Evolutionary conservation across 2,888 invertebrate genomes (phyloP), one percentile per base, ranked within the genome.

Genomic region (Eupithecia insigniata): DNA sequence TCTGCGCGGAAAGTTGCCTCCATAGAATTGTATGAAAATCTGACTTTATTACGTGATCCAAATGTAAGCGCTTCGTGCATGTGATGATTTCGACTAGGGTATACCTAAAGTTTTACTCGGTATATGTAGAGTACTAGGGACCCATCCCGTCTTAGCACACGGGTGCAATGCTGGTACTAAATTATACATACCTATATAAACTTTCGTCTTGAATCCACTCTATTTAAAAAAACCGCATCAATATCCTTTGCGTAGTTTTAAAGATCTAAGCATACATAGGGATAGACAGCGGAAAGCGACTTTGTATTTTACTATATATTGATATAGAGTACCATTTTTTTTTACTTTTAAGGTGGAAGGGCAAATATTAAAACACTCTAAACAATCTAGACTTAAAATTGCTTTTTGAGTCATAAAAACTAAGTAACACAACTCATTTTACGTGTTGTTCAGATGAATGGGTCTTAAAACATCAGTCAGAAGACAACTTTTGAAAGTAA

Each of bases 1-100:
- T 62, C 58, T 46, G 68, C 58, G 46, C 58, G 60, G 26, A 66
- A 72, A 72, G 60, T 72, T 72, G 51, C 28, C 28, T 51, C 34
- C 51, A 30, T 69, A 65, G 65, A 72, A 51, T 66, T 60, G 51
- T 55, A 66, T 26, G 69, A 61, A 69, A 36, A 69, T 61, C 58
- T 66, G 34, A 32, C 34, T 32, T 32, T 28, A 55, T 66, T 66
- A 66, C 66, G 66, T 51, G 66, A 66, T 55, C 34, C 28, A 66
- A 66, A 66, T 34, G 62, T 18, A 12, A 18, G 28, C 30, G 16
- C 3, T 62, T 62, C 32, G 14, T n/a, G 30, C 30, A 16, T 18
- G 60, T 60, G 30, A 30, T 60, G 10, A 30, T 60, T 26, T 58
- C 10, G 55, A n/a, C 3, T 43, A 43, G 43, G 43, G 6, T 43